phyloP scores from a whole-genome alignment of 2,888 invertebrate species.

The Pyralis farinalis region DNA sequence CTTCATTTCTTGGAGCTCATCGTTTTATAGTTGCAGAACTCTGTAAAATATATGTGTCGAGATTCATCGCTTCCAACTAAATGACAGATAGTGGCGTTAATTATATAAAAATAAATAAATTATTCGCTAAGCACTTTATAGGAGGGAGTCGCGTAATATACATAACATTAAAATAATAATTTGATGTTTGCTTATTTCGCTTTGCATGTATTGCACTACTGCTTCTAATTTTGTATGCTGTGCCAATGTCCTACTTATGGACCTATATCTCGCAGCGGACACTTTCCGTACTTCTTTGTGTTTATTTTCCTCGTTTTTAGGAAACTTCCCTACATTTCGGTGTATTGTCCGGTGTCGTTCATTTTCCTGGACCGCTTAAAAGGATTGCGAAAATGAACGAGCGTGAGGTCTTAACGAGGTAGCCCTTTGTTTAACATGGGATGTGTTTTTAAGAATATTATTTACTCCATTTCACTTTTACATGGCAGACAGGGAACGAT shows the following conservation, averaged over 20 bases:
- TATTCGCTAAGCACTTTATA: too few species aligned
- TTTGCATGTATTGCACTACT: neutral
- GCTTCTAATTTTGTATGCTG: neutral
- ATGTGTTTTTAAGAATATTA: neutral
- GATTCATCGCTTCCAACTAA: too few species aligned
- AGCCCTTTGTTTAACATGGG: slow-evolving; percentile 3
- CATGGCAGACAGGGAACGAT: too few species aligned
- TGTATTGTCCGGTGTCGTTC: slow-evolving; percentile 38
- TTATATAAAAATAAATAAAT: too few species aligned
- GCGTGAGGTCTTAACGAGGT: slow-evolving; percentile 5
- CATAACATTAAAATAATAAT: too few species aligned
- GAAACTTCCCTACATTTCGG: slow-evolving; percentile 33
- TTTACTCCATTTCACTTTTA: too few species aligned
- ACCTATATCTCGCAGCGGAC: slow-evolving; percentile 32
- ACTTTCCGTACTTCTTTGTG: slow-evolving; percentile 39
- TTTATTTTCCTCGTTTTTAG: slow-evolving; percentile 24
- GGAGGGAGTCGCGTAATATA: too few species aligned
- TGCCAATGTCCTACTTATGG: slow-evolving; percentile 14
- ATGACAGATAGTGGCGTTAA: too few species aligned
- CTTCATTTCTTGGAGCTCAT: too few species aligned
- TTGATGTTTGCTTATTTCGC: too few species aligned
- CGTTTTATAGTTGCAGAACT: too few species aligned
- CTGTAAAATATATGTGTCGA: too few species aligned
- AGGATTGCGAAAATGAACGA: slow-evolving; percentile 31
- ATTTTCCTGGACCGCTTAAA: slow-evolving; percentile 39